These are phyloP conservation scores for Brachystomella parvula DNA, from an alignment of 1,140 invertebrate genomes.

Conservation along the genomic window DNA sequence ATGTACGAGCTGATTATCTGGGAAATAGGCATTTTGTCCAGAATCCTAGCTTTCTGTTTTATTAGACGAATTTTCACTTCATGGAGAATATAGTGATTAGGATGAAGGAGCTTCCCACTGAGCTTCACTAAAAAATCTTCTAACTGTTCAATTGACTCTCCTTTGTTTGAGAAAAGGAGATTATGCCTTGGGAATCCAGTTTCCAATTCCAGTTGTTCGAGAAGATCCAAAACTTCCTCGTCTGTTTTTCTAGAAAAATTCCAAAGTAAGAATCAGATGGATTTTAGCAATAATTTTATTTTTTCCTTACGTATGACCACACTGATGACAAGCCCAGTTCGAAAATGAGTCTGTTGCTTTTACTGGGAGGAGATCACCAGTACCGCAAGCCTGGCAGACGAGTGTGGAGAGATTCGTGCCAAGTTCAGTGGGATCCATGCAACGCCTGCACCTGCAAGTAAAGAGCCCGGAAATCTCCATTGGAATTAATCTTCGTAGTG, in stretches of 20 bases:
- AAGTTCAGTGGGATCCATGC: slow-evolving; percentile 63
- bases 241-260: slow-evolving; percentile 10
- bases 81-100: slow-evolving; percentile 28
- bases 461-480: slow-evolving; percentile 66
- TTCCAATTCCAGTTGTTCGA: slow-evolving; percentile 16
- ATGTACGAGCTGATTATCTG: background rate
- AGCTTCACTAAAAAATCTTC: slow-evolving; percentile 52
- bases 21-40: slow-evolving; percentile 34
- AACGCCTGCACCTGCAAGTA: slow-evolving; percentile 60
- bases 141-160: slow-evolving; percentile 31
- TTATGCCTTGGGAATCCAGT: slow-evolving; percentile 17
- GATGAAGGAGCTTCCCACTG: slow-evolving; percentile 38
- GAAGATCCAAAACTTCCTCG: slow-evolving; percentile 17
- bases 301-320: background rate
- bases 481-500: slow-evolving; percentile 59
- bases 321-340: slow-evolving; percentile 25
- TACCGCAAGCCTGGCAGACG: slow-evolving; percentile 47
- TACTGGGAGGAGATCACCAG: slow-evolving; percentile 21
- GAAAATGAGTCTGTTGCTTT: slow-evolving; percentile 28
- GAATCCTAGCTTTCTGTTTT: slow-evolving; percentile 47
- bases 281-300: too few relatives aligned
- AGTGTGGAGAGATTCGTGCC: slow-evolving; percentile 63
- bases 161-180: background rate
- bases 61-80: slow-evolving; percentile 17
- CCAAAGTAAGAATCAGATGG: too few relatives aligned